Evolutionary conservation across 2,113 vertebrate genomes (phyloP), one percentile per base, ranked within the genome.

Genomic region (Cyprinodon variegatus): DNA sequence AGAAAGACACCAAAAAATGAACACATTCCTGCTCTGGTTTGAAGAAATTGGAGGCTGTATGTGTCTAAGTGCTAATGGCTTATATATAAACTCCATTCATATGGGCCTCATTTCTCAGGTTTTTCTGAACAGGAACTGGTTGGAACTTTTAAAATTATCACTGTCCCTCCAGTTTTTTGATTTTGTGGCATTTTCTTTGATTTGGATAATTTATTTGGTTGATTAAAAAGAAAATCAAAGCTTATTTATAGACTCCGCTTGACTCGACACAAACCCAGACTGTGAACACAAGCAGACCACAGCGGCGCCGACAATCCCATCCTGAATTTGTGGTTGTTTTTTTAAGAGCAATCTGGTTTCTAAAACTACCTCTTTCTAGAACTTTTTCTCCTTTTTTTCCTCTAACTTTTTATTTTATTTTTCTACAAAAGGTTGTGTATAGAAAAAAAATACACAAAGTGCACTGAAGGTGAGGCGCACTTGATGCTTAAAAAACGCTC

Each of bases 401-500:
- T 79, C 68, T 14, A 20, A 29, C 60, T 59, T 70, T 60, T 22
- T n/a, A 5, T 37, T 65, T 67, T 81, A 85, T 87, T 87, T 75
- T 85, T 86, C 41, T 77, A 88, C 22, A 91, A 89, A 15, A 81
- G 74, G 82, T 69, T 69, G 85, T 87, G 82, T 83, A 85, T 77
- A 61, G 61, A 86, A 83, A 87, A 83, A 79, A 84, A 78, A 84
- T 87, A 86, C 87, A 87, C 83, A 83, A 83, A 87, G 84, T 89
- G 84, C 83, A 87, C 81, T 79, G 68, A 84, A 82, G 78, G 85
- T 80, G 3, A 68, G 13, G 77, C 81, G 82, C 82, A 90, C 85
- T 79, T 80, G 74, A 81, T 75, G 71, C 60, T 72, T 76, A 79
- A 76, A 70, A 29, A 74, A 82, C 68, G 68, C 40, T 65, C 64